Base-by-base conservation (phyloP, 2,113 vertebrate species). In the Gnathonemus echidnorhynchus region DNA sequence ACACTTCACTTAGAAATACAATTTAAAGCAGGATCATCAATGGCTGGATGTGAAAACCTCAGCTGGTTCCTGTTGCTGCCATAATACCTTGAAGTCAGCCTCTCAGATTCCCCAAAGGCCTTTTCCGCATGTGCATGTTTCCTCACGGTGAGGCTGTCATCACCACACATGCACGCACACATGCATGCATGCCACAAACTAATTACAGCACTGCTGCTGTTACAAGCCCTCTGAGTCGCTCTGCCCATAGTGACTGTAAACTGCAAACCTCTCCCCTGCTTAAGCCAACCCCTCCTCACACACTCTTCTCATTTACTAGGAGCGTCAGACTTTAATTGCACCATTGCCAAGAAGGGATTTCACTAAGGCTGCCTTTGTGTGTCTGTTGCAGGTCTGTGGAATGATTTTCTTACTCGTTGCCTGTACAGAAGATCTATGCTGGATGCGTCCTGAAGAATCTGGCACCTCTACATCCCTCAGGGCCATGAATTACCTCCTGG, bases 191-290 rank as follows among this genome's bases (percentile, higher is more conserved):
- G 50, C 87, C 80, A 89, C 86, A 90, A 77, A 50, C 90, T 93
- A 91, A 93, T 94, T 92, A 93, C 90, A 3, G 91, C 92, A 91
- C 84, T 85, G 24, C 62, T 89, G 90, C 89, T 93, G 91, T 90
- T 89, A 93, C 91, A 85, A 89, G 90, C 80, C 46, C 11, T 89
- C 45, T 88, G 50, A 90, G 56, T 90, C 88, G 89, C 88, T 91
- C 91, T 94, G 95, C 93, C 94, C 94, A 92, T 93, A 91, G 93
- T 91, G 92, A 93, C 93, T 88, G 90, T 94, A 93, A 95, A 90
- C 88, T 92, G 90, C 87, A 92, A 91, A 89, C 89, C 77, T 92
- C 91, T 84, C 90, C 89, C 42, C 90, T 90, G 92, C 95, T 94
- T 94, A 94, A 90, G 19, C 56, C 15, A 42, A 3, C 42, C 21